A percentile compares a stretch with the other conserved stretches of the same genome.
phyloP scores from a whole-genome alignment of 2,113 vertebrate genomes.

The Paradoxurus hermaphroditus region DNA sequence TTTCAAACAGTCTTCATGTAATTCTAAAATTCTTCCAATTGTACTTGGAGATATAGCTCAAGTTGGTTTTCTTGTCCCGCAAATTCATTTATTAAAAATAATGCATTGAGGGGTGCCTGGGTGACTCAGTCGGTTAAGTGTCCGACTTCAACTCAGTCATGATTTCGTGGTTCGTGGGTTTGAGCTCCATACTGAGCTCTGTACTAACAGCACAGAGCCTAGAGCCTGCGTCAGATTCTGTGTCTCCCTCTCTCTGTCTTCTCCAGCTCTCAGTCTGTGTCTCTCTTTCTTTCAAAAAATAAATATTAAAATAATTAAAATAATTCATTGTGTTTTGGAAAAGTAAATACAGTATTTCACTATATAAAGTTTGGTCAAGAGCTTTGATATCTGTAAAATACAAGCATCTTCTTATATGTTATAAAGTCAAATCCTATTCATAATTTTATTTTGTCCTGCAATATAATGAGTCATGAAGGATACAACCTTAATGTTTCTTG shows the following conservation, averaged over 20 bases:
- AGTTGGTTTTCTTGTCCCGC: rapidly evolving
- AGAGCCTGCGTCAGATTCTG: too few species aligned
- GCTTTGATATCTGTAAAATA: background rate
- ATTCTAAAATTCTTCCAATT: background rate
- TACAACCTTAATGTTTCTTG: background rate
- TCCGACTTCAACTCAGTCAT: too few species aligned
- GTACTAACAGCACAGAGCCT: too few species aligned
- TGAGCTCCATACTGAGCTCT: too few species aligned
- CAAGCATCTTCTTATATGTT: background rate
- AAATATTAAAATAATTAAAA: background rate
- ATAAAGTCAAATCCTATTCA: background rate
- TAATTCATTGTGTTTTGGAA: background rate
- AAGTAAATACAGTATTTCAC: background rate
- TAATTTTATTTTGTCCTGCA: background rate
- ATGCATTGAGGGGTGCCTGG: background rate
- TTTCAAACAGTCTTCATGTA: background rate
- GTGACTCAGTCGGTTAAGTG: too few species aligned
- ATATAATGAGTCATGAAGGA: background rate
- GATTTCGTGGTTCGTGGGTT: too few species aligned
- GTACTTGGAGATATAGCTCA: background rate
- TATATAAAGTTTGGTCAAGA: background rate
- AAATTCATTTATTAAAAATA: background rate
- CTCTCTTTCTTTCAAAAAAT: too few species aligned
- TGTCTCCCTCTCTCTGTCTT: too few species aligned
- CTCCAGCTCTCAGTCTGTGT: rapidly evolving